Evolutionary conservation across 1,140 invertebrate genomes (phyloP), one percentile per base, ranked within the genome.

Genomic region (Dryas iulia): DNA sequence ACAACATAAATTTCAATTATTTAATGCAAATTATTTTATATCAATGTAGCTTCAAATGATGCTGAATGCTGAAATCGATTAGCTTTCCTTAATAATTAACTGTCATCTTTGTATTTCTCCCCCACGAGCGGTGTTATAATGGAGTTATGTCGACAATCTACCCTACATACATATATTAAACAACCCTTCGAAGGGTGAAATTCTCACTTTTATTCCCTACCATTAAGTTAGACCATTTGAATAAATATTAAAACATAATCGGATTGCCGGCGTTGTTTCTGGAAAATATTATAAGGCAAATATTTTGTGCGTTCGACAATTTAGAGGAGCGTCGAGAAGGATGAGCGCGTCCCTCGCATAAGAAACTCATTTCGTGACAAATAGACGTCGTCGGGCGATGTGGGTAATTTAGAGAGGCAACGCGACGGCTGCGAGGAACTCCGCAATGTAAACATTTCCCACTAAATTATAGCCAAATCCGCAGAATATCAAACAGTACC

Each of bases 301-400:
- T 61, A 61, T 61, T 60, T 26, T 24, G 25, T 26, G 39, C 33
- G 21, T 69, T 59, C 53, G 35, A 63, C 58, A 64, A 59, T 63
- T 39, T 35, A 56, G 28, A 25, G 52, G n/a, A 25, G 26, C 39
- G 23, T 10, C n/a, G 14, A 47, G 14, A 24, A 39, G 33, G 31
- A 35, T 47, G 65, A 57, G 58, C 61, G 8, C 39, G 35, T 21
- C 64, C 67, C 54, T 71, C 60, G 65, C 31, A 57, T 71, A 61
- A 67, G 67, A 70, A 74, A 39, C 69, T 71, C 65, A 71, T 68
- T 74, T 68, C 31, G 65, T 52, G 54, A 68, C 59, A 74, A 68
- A 74, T 71, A 63, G 64, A 66, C 28, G 58, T 56, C 39, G 52
- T 14, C 31, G 21, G 6, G 47, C 63, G 69, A 65, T 71, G 52